Evolutionary conservation across 2,797 vertebrate species (phyloP), one percentile per base, ranked within the genome.

Genomic region (Euphonia xanthogaster): DNA sequence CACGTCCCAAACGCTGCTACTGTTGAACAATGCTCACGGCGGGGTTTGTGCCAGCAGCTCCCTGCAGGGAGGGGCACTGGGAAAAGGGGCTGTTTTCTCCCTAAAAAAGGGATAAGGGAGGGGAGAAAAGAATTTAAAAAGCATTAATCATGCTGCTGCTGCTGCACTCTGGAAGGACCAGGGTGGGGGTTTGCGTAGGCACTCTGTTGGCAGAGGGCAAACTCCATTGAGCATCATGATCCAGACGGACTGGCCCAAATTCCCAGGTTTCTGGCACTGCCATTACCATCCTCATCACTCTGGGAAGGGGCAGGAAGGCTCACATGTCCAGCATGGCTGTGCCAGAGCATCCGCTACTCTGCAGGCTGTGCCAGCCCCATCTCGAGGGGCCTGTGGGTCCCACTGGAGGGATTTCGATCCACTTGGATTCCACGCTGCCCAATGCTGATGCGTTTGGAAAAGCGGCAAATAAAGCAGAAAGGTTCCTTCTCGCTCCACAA

Each of bases 381-480:
- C 61, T 19, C 1, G 0, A 76, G 86, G 85, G 68, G 8, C 20
- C 12, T 9, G 35, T 8, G 54, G 55, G 54, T 85, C 81, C 73
- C 23, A 6, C 73, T 1, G 12, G 35, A 16, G 63, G 80, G 96
- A 92, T 96, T 96, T 89, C 4, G 7, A 63, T 95, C 96, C 72
- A 7, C 73, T 85, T 4, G 33, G 79, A 92, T 96, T 95, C 93
- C 93, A 96, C 7, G 24, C 72, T 77, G 88, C 95, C 85, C 14
- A 57, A 81, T 0, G 4, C 71, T 84, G 90, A 96, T 0, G 1
- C 20, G 1, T 66, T 95, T 63, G 80, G 91, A 93, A 95, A 95
- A 94, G 94, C 76, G 20, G 35, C 87, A 65, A 72, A 81, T 65
- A 81, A 86, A 94, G 93, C 86, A 95, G 89, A 87, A 82, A 93